Evolutionary conservation across 30 jellyfish, hydroid and myxozoan genomes (phyloP).

Genomic region (Aurelia coerulea): DNA sequence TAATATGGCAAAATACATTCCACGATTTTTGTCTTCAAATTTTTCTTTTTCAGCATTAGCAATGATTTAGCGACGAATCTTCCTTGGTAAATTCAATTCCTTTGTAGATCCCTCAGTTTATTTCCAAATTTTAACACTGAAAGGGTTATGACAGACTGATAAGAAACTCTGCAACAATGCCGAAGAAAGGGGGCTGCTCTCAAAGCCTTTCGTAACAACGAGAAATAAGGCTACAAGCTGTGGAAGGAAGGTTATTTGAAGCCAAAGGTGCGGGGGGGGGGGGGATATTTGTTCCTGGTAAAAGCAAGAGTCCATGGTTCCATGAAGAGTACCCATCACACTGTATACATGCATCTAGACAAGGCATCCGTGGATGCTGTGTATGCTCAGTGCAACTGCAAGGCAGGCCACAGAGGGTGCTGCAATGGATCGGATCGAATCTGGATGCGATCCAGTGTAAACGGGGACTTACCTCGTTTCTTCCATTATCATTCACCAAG

Average conservation of each 20-base stretch:
- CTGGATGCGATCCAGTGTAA: too few species aligned
- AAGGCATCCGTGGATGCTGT: constrained; percentile 27
- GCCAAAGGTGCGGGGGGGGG: background rate
- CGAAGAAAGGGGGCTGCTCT: background rate
- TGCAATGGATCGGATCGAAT: background rate
- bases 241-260: constrained; percentile 43
- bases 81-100: too few species aligned
- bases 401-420: constrained; percentile 74
- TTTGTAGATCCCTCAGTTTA: too few species aligned
- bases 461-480: too few species aligned
- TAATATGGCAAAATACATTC: too few species aligned
- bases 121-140: too few species aligned
- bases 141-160: too few species aligned
- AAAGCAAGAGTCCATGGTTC: constrained; percentile 65
- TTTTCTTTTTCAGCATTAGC: too few species aligned
- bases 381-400: constrained; percentile 41
- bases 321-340: constrained; percentile 25
- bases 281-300: background rate
- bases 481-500: too few species aligned
- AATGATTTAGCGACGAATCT: too few species aligned
- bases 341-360: constrained; percentile 25
- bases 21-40: too few species aligned
- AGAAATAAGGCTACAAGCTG: constrained; percentile 23
- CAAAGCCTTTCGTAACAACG: constrained; percentile 11
- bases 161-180: too few species aligned